Base-by-base conservation (phyloP, 2,888 invertebrate genomes). In the Leuctra nigra region DNA sequence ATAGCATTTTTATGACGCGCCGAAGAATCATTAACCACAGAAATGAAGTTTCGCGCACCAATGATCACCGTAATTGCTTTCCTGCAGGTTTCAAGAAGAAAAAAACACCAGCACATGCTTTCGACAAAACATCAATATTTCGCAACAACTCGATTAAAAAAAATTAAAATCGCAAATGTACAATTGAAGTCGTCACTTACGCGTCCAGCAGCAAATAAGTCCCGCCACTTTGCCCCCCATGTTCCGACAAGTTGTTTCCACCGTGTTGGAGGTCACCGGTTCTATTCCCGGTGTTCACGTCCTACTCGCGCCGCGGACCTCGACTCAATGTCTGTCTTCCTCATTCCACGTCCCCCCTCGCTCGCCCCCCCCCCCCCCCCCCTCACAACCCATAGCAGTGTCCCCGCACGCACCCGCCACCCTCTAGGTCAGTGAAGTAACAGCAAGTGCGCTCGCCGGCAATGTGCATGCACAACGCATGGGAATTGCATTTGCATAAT, bases 221-320 rank as follows among this genome's bases (percentile, higher is more conserved):
- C 70, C 72, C n/a, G n/a, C n/a, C 39, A 72, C 72, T 62, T 72
- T 72, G 54, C 71, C 72, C 46, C 72, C 72, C 72, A 72, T 72
- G 55, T 62, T 66, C 55, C n/a, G n/a, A n/a, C n/a, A n/a, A n/a
- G n/a, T n/a, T n/a, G n/a, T n/a, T n/a, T n/a, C n/a, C n/a, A n/a
- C n/a, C n/a, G n/a, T 66, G 67, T 64, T 65, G 67, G 68, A 68
- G 67, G 68, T 65, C 63, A 61, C 52, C 29, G 22, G 52, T n/a
- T 47, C 36, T 52, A 53, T 44, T 46, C 46, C 44, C 20, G 50
- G 41, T 20, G 11, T 9, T 16, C 41, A 20, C 41, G 16, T 4
- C 38, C n/a, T 9, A 7, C 38, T 38, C 7, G n/a, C 38, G 4
- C 14, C 38, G 38, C 38, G 6, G 38, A 6, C 38, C 18, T 22